A percentile compares a stretch with the other conserved stretches of the same genome.
phyloP scores from a whole-genome alignment of 1,140 invertebrate genomes.

The Zaprionus davidi region DNA sequence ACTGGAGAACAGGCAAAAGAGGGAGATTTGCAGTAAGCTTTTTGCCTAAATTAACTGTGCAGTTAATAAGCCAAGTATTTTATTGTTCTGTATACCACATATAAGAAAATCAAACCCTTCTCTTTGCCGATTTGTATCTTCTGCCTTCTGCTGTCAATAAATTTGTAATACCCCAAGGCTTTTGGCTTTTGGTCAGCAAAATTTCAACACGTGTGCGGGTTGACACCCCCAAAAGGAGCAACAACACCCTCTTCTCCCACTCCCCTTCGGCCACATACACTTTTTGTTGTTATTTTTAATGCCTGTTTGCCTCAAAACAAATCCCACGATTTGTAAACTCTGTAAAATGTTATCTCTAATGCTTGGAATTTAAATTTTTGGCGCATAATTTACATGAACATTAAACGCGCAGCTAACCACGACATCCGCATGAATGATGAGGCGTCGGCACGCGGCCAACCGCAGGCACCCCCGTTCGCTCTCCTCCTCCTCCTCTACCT shows the following conservation, averaged over 20 bases:
- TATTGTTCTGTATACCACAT: background rate
- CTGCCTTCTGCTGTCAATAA: conserved; percentile 18
- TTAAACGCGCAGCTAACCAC: conserved; percentile 52
- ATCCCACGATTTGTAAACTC: conserved; percentile 65
- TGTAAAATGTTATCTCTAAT: conserved; percentile 66
- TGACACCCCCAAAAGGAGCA: conserved; percentile 15
- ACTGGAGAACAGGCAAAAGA: background rate
- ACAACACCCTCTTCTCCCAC: background rate
- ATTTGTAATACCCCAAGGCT: conserved; percentile 23
- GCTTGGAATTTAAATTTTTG: conserved; percentile 66
- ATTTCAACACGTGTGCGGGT: conserved; percentile 42
- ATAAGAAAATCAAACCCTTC: background rate
- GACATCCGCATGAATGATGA: conserved; percentile 66
- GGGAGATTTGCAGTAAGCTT: no score
- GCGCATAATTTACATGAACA: conserved; percentile 69
- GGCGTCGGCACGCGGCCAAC: conserved; percentile 68
- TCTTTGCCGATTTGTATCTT: background rate
- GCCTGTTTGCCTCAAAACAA: conserved; percentile 43
- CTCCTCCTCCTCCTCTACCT: background rate
- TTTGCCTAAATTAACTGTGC: background rate
- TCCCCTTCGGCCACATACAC: background rate
- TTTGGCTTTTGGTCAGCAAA: conserved; percentile 21
- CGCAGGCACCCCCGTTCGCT: conserved; percentile 34
- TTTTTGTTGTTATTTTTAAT: conserved; percentile 41
- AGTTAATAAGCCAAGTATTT: background rate